Conservation (phyloP, 2,797 vertebrate genomes). For the Acomys russatus region DNA sequence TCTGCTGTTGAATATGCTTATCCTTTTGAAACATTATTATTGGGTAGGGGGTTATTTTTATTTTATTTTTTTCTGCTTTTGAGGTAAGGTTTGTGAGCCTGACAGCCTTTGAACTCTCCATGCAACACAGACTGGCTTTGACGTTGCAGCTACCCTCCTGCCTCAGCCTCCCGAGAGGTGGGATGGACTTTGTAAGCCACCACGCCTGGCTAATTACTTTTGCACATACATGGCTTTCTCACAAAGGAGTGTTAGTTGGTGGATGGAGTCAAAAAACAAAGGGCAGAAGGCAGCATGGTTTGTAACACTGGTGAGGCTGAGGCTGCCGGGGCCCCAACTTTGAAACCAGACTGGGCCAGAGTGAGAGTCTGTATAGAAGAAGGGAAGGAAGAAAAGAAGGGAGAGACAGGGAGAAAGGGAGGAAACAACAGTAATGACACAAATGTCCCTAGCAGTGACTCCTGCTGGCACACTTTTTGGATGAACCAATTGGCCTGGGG, state of each 20-base stretch:
- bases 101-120: neutral
- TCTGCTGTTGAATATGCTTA: no score
- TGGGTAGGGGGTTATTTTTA: neutral
- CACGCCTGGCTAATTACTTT: neutral
- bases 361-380: neutral
- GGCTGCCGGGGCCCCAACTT: neutral
- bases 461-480: neutral
- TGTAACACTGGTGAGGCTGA: neutral
- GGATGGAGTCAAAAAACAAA: constrained; percentile 18
- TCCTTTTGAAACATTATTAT: neutral
- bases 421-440: neutral
- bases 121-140: neutral
- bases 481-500: neutral
- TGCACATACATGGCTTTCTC: neutral
- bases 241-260: neutral
- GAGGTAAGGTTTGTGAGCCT: neutral
- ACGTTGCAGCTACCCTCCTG: neutral
- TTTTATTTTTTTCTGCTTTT: neutral
- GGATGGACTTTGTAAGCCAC: neutral
- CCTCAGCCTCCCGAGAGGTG: neutral
- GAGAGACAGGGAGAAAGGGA: accelerated
- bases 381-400: no score
- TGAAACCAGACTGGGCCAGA: neutral
- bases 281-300: neutral
- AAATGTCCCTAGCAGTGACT: neutral